Base-by-base conservation (phyloP, 2,888 invertebrate genomes). In the Philereme transversata region DNA sequence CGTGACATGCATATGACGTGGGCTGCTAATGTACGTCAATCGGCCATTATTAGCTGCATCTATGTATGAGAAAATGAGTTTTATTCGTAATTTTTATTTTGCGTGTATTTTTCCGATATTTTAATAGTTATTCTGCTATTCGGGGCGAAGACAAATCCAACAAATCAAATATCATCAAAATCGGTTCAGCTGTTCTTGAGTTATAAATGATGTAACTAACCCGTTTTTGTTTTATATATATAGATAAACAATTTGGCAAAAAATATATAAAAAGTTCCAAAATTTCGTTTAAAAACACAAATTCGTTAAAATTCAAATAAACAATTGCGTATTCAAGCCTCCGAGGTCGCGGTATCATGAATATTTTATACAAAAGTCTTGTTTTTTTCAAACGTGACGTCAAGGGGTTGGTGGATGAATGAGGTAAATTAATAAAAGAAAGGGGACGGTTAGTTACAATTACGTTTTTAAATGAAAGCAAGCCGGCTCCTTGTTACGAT, bases 381-480 rank as follows among this genome's bases (percentile, higher is more conserved):
- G 71, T 65, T 84, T 84, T 86, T 82, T 79, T 71, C 72, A 74
- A 76, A 81, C 83, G 82, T 83, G 85, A 84, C 82, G 71, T 81
- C 76, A 77, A 74, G 62, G 78, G 79, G 83, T 83, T 73, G 77
- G 79, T 76, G 80, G 81, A 90, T 86, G 84, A 88, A 91, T 86
- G 91, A 88, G 87, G 80, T 88, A 86, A 90, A 91, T 91, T 90
- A 91, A 91, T 92, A 90, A 90, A 81, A 84, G 84, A 90, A 81
- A 84, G 83, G 86, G 89, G 81, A 83, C 83, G 91, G 91, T 92
- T 92, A 89, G 89, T 90, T 89, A 91, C 91, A 92, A 92, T 92
- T 91, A 92, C 87, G 83, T 84, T 89, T 92, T 91, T 90, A 88
- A 90, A 90, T 89, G 90, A 88, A 89, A 90, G 88, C 89, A 88